Conservation (phyloP, 30 jellyfish, hydroid and myxozoan genomes). For the Aurelia aurita complex sp. Pacific region DNA sequence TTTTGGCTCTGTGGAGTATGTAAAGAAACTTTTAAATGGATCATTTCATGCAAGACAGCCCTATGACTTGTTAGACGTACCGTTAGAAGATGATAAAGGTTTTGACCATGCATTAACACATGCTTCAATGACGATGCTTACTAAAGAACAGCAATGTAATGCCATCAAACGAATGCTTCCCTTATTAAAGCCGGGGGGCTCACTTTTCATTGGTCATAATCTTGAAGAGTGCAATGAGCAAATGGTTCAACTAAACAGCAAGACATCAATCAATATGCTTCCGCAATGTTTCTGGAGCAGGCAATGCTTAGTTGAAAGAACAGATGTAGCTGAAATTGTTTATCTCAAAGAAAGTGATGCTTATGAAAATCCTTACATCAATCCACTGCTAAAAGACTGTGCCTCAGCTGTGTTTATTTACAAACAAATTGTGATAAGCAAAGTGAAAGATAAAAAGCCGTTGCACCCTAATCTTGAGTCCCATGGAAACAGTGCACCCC, state of each 20-base stretch:
- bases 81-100: conserved; percentile 37
- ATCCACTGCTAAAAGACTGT: conserved; percentile 68
- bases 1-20: conserved; percentile 76
- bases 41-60: conserved; percentile 77
- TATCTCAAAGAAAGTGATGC: conserved; percentile 69
- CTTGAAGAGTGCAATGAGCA: conserved; percentile 67
- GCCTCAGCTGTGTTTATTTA: conserved; percentile 80
- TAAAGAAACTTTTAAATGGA: conserved; percentile 64
- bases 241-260: conserved; percentile 24
- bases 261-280: conserved; percentile 29
- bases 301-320: conserved; percentile 72
- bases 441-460: conserved; percentile 62
- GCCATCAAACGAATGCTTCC: conserved; percentile 86
- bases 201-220: conserved; percentile 85
- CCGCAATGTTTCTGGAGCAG: conserved; percentile 88
- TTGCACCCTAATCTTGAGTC: conserved; percentile 58
- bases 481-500: conserved; percentile 31
- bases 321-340: conserved; percentile 82
- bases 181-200: conserved; percentile 95
- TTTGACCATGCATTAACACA: conserved; percentile 92
- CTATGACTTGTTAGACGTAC: conserved; percentile 59
- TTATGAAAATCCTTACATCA: not conserved
- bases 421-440: conserved; percentile 62
- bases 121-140: conserved; percentile 38
- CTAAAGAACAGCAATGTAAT: conserved; percentile 77